A percentile compares a stretch with the other conserved stretches of the same genome.
Evolutionary conservation across 2,113 vertebrate species (phyloP).

Genomic region (Phyllostomus discolor): DNA sequence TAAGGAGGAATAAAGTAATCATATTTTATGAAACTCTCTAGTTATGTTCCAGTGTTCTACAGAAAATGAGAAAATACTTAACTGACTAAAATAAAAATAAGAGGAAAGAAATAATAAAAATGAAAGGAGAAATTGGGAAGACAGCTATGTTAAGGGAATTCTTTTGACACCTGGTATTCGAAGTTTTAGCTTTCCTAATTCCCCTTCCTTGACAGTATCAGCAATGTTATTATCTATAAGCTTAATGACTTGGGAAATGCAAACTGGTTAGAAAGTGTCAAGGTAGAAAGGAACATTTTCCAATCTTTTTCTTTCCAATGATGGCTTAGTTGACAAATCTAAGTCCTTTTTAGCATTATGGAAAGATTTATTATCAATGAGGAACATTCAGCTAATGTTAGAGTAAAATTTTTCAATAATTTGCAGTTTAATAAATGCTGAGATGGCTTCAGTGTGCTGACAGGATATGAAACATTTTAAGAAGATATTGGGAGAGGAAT

Average conservation of each 20-base stretch:
- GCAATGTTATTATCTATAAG: conserved; percentile 26
- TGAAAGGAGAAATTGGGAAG: neutral
- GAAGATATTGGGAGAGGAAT: neutral
- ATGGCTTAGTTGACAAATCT: conserved; percentile 57
- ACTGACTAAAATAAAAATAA: neutral
- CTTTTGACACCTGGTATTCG: neutral
- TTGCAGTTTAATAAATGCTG: conserved; percentile 27
- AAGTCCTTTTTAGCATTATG: conserved; percentile 62
- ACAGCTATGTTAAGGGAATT: neutral
- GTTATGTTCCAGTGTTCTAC: neutral
- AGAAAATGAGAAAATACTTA: conserved; percentile 10
- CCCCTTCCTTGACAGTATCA: conserved; percentile 3
- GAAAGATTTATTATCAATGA: conserved; percentile 64
- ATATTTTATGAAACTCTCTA: neutral
- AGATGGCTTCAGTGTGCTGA: neutral
- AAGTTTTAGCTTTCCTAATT: conserved; percentile 50
- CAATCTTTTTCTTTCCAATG: conserved; percentile 31
- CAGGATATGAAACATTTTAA: neutral
- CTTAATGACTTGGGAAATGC: conserved; percentile 59
- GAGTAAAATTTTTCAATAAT: conserved; percentile 56
- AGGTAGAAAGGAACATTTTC: conserved; percentile 37
- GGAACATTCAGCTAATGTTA: conserved; percentile 49
- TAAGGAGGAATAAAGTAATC: neutral
- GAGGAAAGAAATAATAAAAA: neutral
- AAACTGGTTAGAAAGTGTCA: conserved; percentile 45